phyloP scores from a whole-genome alignment of 1,140 invertebrate genomes.

The Nephila pilipes region DNA sequence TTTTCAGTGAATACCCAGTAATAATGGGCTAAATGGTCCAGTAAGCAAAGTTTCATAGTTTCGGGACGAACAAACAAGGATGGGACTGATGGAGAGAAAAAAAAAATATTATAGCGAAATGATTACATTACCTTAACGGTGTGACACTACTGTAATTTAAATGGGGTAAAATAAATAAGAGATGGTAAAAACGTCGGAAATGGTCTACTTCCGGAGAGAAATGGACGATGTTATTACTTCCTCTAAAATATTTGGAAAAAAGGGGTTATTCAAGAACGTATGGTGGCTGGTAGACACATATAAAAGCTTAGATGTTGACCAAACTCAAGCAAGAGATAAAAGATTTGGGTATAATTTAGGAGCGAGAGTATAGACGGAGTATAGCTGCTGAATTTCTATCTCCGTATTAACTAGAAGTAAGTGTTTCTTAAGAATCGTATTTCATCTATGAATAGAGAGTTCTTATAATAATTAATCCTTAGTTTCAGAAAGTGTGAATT shows the following conservation, averaged over 20 bases:
- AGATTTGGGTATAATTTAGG: background rate
- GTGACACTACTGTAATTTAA: background rate
- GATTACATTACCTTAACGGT: background rate
- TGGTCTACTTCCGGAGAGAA: background rate
- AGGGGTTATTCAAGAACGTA: background rate
- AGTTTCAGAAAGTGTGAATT: too few relatives aligned
- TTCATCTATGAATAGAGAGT: too few relatives aligned
- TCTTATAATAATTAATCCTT: too few relatives aligned
- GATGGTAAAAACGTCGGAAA: background rate
- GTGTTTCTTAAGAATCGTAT: too few relatives aligned
- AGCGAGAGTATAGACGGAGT: background rate
- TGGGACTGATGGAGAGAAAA: background rate
- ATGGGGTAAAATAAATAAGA: background rate
- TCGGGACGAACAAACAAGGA: background rate
- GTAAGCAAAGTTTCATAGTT: background rate
- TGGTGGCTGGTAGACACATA: background rate
- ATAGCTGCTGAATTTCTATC: background rate
- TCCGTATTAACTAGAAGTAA: too few relatives aligned
- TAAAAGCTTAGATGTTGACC: background rate
- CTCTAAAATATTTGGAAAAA: background rate
- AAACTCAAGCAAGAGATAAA: background rate
- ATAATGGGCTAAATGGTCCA: background rate
- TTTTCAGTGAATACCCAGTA: background rate
- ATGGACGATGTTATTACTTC: background rate
- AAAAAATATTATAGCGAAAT: background rate